Percentiles rank a stretch among this genome's conserved stretches.
Conservation (phyloP, 2,888 invertebrate genomes). For the Latrodectus elegans region DNA sequence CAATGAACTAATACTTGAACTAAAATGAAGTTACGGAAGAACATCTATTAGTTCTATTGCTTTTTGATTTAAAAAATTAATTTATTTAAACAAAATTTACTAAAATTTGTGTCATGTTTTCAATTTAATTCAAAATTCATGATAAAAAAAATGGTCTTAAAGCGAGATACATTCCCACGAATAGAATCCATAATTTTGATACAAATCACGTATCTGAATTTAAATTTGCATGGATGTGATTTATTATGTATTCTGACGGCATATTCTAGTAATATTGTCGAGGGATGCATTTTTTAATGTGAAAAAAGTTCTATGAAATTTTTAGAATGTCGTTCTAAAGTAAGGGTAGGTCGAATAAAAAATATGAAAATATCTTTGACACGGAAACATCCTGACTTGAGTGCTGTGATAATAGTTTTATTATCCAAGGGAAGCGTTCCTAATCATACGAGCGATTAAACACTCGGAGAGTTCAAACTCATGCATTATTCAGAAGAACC, state of each 20-base stretch:
- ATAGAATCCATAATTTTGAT: not conserved
- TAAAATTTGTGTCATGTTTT: no score
- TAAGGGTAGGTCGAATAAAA: slow-evolving; percentile 15
- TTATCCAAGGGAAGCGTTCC: slow-evolving; percentile 54
- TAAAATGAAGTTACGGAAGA: no score
- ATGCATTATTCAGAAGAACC: slow-evolving; percentile 61
- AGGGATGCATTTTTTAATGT: not conserved
- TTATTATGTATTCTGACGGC: no score
- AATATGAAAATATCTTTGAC: slow-evolving; percentile 27
- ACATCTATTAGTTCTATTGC: no score
- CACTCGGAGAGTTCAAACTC: slow-evolving; percentile 45
- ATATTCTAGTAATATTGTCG: no score
- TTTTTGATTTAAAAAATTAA: no score
- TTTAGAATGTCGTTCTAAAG: slow-evolving; percentile 35
- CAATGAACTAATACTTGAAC: no score
- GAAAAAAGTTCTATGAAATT: slow-evolving; percentile 48
- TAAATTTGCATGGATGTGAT: not conserved
- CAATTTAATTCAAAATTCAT: no score
- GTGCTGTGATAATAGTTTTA: slow-evolving; percentile 67
- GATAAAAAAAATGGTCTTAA: no score
- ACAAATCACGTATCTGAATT: slow-evolving; percentile 18
- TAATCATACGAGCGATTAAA: slow-evolving; percentile 68
- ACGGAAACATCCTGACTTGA: slow-evolving; percentile 61
- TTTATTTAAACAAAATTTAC: no score
- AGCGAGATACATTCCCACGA: no score